Evolutionary conservation across 2,113 vertebrate genomes (phyloP), one percentile per base, ranked within the genome.

Genomic region (Spheniscus mendiculus): DNA sequence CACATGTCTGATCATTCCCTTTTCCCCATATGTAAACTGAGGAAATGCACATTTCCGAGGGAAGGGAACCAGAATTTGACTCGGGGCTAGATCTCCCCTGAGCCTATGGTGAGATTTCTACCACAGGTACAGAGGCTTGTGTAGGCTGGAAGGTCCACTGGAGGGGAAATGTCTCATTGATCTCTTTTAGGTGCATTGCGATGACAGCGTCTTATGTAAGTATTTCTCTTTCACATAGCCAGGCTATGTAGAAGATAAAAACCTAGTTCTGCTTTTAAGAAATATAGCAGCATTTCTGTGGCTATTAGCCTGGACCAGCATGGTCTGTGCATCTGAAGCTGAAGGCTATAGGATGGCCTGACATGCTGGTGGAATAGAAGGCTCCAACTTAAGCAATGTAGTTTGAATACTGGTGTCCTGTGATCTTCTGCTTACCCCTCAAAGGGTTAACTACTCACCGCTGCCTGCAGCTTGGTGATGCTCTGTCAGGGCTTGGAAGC

Each of bases 401-500:
- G 22, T 72, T 71, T 56, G 30, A 72, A 45, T 53, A 23, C 15
- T 22, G n/a, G 22, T 58, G 32, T 87, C 58, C 38, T 69, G 20
- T 66, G 58, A 12, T 77, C 25, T 25, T 66, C 49, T 81, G 13
- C 66, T 90, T 29, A 2, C 32, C 8, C 29, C 55, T 86, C 58
- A 52, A 91, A 93, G 79, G 76, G 93, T 97, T 96, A 96, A 95
- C 42, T 40, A 6, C 19, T 83, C 70, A 3, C n/a, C 3, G 9
- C 82, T 93, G 42, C 63, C 87, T 73, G 55, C 74, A 76, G 82
- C 82, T 38, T 81, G 49, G 29, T 61, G 84, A 16, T 76, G 82
- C 53, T 93, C 84, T 93, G 85, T 53, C 78, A 84, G 93, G 80
- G 74, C 34, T 38, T 93, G 87, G 95, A 90, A 93, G 65, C 81